phyloP scores from a whole-genome alignment of 2,113 vertebrate species.

The Symphodus melops region DNA sequence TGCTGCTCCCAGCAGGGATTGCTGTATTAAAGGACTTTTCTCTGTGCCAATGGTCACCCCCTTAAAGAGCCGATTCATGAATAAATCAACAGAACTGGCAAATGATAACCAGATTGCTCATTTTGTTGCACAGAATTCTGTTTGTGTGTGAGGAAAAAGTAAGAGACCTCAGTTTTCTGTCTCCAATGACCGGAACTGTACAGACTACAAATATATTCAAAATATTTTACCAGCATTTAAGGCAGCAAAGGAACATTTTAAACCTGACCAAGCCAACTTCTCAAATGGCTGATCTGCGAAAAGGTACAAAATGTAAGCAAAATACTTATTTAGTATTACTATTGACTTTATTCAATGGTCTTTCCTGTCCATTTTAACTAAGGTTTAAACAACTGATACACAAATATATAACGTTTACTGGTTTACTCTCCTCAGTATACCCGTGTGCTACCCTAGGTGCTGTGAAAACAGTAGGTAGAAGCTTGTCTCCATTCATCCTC shows the following conservation, averaged over 20 bases:
- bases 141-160: slow-evolving; percentile 4
- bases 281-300: slow-evolving; percentile 3
- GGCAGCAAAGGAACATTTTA: background rate
- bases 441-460: background rate
- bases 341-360: background rate
- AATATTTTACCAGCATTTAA: background rate
- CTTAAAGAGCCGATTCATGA: slow-evolving; percentile 67
- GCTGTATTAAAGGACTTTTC: slow-evolving; percentile 50
- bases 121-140: slow-evolving; percentile 39
- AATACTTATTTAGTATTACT: slow-evolving; percentile 1
- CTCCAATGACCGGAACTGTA: slow-evolving; percentile 35
- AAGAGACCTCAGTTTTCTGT: slow-evolving; percentile 6
- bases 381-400: background rate
- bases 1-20: slow-evolving; percentile 41
- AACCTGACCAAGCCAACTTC: background rate
- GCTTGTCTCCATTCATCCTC: background rate
- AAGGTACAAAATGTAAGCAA: background rate
- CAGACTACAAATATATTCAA: background rate
- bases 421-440: background rate
- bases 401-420: background rate
- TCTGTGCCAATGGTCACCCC: slow-evolving; percentile 26
- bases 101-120: slow-evolving; percentile 44
- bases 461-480: background rate
- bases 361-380: background rate
- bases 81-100: slow-evolving; percentile 67